Conservation (phyloP, 2,888 invertebrate species). For the Lepidochrysops patricia region DNA sequence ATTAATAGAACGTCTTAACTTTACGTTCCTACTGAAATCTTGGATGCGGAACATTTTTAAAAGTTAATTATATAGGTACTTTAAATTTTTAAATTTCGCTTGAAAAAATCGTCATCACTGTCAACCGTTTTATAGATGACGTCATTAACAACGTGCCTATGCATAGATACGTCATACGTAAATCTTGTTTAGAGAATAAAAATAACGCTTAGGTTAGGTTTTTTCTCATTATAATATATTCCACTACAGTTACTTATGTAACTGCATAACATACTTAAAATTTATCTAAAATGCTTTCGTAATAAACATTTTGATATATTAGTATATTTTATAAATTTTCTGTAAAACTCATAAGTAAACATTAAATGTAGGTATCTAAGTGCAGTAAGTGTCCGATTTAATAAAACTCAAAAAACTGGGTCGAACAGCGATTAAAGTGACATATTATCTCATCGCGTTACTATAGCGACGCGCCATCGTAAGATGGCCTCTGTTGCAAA, state of each 20-base stretch:
- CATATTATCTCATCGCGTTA: neutral
- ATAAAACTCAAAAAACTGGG: neutral
- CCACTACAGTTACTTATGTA: too few species aligned
- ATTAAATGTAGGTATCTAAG: too few species aligned
- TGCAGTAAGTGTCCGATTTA: neutral
- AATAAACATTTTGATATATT: too few species aligned
- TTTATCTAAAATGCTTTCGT: too few species aligned
- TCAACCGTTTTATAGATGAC: neutral
- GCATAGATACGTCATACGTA: too few species aligned
- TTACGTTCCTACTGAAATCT: constrained; percentile 20
- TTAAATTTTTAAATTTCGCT: neutral
- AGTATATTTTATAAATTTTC: too few species aligned
- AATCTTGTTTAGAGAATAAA: too few species aligned
- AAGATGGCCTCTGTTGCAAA: neutral
- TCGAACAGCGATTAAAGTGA: neutral
- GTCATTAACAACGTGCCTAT: too few species aligned
- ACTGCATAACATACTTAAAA: too few species aligned
- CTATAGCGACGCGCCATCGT: neutral
- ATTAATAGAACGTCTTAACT: constrained; percentile 35
- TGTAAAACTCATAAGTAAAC: too few species aligned
- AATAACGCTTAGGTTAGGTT: too few species aligned
- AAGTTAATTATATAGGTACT: constrained; percentile 14
- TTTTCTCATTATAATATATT: too few species aligned
- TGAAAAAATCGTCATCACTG: neutral
- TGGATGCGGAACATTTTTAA: constrained; percentile 15